Percentiles rank a stretch among this genome's conserved stretches.
phyloP scores from a whole-genome alignment of 2,113 vertebrate genomes.

The Syngnathus floridae region DNA sequence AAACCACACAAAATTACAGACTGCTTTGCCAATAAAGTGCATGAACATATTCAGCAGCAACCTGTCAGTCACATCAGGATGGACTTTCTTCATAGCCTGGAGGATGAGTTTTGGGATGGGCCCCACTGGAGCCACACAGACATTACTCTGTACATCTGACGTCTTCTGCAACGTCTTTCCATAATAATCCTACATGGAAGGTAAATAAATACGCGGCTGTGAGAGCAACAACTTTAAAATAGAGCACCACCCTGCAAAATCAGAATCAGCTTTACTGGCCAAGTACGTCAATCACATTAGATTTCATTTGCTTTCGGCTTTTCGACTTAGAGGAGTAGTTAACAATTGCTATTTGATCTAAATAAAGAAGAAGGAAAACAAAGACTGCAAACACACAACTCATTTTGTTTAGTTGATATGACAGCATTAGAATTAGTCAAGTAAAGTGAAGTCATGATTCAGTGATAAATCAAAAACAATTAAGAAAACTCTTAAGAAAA shows the following conservation, averaged over 20 bases:
- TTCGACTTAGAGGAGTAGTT: not conserved
- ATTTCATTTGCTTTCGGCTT: not conserved
- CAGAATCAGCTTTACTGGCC: not conserved
- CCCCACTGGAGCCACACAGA: constrained; percentile 60
- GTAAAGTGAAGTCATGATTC: not conserved
- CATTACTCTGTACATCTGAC: constrained; percentile 75
- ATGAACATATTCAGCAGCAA: constrained; percentile 25
- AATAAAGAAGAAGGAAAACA: not conserved
- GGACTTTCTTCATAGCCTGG: constrained; percentile 72
- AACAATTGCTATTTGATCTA: not conserved
- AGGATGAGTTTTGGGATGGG: constrained; percentile 50
- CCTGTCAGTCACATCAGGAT: constrained; percentile 76
- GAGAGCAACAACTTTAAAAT: not conserved
- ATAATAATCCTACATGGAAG: constrained; percentile 75
- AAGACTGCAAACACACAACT: not conserved
- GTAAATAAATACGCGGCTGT: not conserved
- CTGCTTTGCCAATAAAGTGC: not conserved
- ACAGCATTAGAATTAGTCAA: not conserved
- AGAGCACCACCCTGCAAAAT: not conserved
- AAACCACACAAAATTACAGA: not conserved
- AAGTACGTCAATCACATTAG: not conserved
- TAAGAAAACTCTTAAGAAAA: not conserved
- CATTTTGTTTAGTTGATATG: not conserved
- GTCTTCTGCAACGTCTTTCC: constrained; percentile 70
- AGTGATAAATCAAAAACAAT: not conserved